Evolutionary conservation across 2,113 vertebrate genomes (phyloP).

Genomic region (Nestor notabilis): DNA sequence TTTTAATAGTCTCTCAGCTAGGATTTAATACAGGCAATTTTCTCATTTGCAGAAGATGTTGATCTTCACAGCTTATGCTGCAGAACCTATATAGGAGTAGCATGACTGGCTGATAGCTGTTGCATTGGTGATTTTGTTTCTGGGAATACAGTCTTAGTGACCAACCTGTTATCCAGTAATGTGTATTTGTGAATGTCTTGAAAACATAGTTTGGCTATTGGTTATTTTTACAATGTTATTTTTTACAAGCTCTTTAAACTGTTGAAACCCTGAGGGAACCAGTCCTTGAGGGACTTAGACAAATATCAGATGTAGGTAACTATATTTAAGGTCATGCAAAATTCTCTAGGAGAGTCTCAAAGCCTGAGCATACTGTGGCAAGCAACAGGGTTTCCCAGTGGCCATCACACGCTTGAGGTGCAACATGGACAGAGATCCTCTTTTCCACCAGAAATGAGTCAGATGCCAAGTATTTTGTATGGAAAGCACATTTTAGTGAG

Average conservation of each 20-base stretch:
- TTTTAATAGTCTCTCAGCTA: not conserved
- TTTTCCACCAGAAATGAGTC: not conserved
- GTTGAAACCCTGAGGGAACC: not conserved
- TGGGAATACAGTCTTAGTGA: not conserved
- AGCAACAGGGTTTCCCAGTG: not conserved
- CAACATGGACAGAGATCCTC: not conserved
- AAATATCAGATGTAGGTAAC: not conserved
- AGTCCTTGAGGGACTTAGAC: not conserved
- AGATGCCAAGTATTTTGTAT: too few relatives aligned
- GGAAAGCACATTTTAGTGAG: not conserved
- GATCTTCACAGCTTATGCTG: not conserved
- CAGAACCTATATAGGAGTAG: not conserved
- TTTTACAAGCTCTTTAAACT: not conserved
- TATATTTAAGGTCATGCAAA: not conserved
- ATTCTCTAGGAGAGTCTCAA: not conserved
- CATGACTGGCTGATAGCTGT: not conserved
- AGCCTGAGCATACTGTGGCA: too few relatives aligned
- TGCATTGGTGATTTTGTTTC: not conserved
- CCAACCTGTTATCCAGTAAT: not conserved
- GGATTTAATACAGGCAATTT: not conserved
- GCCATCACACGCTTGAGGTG: accelerated
- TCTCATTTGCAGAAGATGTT: not conserved
- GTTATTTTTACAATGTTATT: not conserved
- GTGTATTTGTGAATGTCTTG: not conserved
- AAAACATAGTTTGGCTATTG: not conserved